These are phyloP conservation scores for Rhyacophila brunnea DNA, from an alignment of 1,140 invertebrate species.

Conservation along the genomic window DNA sequence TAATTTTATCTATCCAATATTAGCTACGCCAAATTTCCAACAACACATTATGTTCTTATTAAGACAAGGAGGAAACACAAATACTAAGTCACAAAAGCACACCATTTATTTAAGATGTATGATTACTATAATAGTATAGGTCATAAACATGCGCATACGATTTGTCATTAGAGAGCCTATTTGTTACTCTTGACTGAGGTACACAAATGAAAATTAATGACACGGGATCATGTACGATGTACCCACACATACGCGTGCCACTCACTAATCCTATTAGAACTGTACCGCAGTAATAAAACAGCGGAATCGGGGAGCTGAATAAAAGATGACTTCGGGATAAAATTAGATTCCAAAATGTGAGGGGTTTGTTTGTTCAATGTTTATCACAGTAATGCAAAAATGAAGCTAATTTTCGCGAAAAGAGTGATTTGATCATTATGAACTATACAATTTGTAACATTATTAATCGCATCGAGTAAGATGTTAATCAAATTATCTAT, in stretches of 20 bases:
- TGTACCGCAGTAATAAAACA: neutral
- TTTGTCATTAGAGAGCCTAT: conserved; percentile 1
- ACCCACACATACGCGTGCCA: neutral
- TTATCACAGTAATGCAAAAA: no score
- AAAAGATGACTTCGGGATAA: neutral
- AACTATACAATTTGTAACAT: no score
- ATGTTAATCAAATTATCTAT: no score
- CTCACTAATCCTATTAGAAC: conserved; percentile 2
- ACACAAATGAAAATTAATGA: conserved; percentile 14
- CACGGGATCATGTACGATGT: neutral
- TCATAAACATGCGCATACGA: neutral
- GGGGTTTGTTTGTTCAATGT: no score
- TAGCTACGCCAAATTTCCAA: no score
- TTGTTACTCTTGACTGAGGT: neutral
- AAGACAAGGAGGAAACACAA: no score
- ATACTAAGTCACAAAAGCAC: no score
- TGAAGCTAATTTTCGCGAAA: no score
- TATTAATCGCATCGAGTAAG: no score
- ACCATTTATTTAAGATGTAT: neutral
- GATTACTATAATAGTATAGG: neutral
- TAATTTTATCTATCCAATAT: no score
- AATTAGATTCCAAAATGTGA: neutral
- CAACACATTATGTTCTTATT: no score
- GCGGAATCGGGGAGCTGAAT: neutral
- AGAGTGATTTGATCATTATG: no score